These are phyloP conservation scores for Spea hammondii DNA, from an alignment of 2,797 vertebrate species.

Conservation along the genomic window DNA sequence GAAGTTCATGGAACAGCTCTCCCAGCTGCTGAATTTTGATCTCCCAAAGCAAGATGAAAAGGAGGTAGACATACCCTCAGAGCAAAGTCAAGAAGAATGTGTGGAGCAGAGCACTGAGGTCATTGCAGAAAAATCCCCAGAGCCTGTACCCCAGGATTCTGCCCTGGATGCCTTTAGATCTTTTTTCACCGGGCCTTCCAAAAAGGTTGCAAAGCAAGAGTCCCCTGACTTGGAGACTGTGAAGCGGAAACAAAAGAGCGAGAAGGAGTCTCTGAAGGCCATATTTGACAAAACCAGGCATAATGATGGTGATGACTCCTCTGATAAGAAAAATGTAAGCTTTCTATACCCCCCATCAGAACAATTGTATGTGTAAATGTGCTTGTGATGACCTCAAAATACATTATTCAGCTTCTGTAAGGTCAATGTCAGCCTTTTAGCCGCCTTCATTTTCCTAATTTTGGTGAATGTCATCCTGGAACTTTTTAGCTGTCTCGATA, in stretches of 20 bases:
- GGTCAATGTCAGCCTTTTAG: no score
- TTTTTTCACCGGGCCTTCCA: conserved; percentile 75
- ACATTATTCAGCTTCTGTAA: no score
- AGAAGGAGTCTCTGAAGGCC: conserved; percentile 84
- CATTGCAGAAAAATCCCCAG: conserved; percentile 49
- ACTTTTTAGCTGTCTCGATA: no score
- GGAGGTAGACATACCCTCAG: conserved; percentile 25
- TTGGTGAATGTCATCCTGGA: no score
- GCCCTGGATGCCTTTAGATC: conserved; percentile 83
- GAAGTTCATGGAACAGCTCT: conserved; percentile 76
- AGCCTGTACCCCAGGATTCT: conserved; percentile 68
- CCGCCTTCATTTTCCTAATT: no score
- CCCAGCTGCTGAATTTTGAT: conserved; percentile 74
- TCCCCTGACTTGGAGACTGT: conserved; percentile 80
- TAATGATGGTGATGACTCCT: conserved; percentile 62
- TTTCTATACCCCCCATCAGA: background rate
- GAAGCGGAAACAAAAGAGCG: conserved; percentile 85
- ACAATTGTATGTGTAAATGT: background rate
- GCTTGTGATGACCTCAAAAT: background rate
- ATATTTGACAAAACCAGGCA: conserved; percentile 84
- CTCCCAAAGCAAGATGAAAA: conserved; percentile 66
- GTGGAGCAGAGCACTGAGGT: conserved; percentile 43
- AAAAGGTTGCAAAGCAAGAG: conserved; percentile 75
- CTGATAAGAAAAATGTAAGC: conserved; percentile 78
- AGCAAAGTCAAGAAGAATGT: conserved; percentile 45